Base-by-base conservation (phyloP, 2,113 vertebrate species). In the Mobula birostris region DNA sequence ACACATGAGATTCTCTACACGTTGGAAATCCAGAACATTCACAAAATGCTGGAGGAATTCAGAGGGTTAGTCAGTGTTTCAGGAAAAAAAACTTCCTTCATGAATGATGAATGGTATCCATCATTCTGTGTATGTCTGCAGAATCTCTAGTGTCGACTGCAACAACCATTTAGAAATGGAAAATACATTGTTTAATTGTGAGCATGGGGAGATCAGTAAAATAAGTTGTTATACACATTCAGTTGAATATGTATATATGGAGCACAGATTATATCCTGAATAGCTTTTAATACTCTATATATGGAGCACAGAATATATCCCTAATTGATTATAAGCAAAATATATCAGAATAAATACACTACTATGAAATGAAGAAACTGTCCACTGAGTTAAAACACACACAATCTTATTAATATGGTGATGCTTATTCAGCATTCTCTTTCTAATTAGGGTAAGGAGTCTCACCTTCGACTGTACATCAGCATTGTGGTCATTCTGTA, bases 381-480 rank as follows among this genome's bases (percentile, higher is more conserved):
- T 56, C 12, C 61, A 58, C 14, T 32, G 9, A 56, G 9, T 2
- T 40, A 29, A 72, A 87, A 66, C 4, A 36, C 85, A 61, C 21
- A 85, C 82, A 90, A 56, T 76, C 11, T 56, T 66, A 74, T 36
- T 56, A 32, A 72, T 19, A 27, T 40, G 7, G 32, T 29, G 21
- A 74, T 56, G 3, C 36, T 56, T 14, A 7, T 56, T 56, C 70
- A 93, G 12, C 3, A 21, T 74, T 48, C 40, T 14, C 70, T 74
- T 74, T 24, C 17, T 24, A 74, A 74, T 19, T 66, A 66, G 14
- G 63, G 56, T 40, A 63, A 0, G 9, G 2, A 56, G 36, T 24
- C 95, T 91, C 98, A 99, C 99, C 98, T 99, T 99, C 48, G 99
- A 99, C 96, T 99, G 99, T 72, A 99, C 98, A 0, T 99, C 99